Percentiles rank a stretch among this genome's conserved stretches.
These are phyloP conservation scores for Malurus splendens DNA, from an alignment of 2,797 vertebrate genomes.

Conservation along the genomic window DNA sequence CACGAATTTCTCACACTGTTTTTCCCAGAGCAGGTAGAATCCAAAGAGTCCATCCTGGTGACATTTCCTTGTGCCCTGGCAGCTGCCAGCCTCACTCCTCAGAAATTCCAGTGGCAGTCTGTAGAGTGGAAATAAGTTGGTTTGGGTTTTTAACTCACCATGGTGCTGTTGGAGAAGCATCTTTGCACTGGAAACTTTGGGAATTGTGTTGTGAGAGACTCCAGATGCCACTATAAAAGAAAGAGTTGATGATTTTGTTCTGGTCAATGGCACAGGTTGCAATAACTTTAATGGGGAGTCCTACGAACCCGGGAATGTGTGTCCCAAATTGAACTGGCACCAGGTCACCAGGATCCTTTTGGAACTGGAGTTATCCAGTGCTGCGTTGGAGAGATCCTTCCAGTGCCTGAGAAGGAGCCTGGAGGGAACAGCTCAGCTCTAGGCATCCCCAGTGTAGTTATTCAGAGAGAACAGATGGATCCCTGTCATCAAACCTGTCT, in stretches of 20 bases:
- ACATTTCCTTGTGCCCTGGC: fast-evolving
- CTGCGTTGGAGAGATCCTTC: neutral
- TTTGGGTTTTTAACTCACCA: neutral
- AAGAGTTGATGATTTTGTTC: neutral
- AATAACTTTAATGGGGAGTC: too few species aligned
- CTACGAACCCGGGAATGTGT: neutral
- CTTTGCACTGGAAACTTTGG: neutral
- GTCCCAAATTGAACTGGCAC: neutral
- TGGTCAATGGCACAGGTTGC: fast-evolving
- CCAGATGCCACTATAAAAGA: fast-evolving
- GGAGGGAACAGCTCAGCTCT: neutral
- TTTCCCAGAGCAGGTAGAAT: neutral
- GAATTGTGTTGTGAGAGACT: neutral
- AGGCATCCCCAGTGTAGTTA: neutral
- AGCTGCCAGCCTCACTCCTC: neutral
- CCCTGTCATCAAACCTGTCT: neutral
- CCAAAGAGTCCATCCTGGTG: neutral
- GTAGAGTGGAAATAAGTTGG: neutral
- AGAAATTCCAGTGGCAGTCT: neutral
- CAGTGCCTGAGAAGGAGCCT: neutral
- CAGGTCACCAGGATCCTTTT: neutral
- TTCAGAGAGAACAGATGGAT: neutral
- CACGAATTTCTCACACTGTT: neutral
- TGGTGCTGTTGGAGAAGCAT: neutral
- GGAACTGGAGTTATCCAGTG: neutral